Conservation (phyloP, 2,113 vertebrate species). For the Pseudorhombus dupliciocellatus region DNA sequence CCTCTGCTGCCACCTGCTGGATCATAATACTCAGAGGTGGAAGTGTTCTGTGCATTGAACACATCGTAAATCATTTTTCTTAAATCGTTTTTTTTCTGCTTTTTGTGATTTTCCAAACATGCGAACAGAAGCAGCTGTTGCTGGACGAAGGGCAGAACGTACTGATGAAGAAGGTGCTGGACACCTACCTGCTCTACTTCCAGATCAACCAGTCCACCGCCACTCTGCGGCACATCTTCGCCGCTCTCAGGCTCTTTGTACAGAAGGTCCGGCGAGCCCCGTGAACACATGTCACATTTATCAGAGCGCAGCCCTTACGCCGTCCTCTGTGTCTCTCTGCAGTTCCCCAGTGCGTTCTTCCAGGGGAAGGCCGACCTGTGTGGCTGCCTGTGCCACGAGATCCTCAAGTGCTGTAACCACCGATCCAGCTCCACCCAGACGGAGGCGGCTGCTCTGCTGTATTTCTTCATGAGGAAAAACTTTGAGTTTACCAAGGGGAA, state of each 20-base stretch:
- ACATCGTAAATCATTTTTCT: no score
- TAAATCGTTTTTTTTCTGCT: no score
- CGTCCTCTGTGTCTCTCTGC: conserved; percentile 25
- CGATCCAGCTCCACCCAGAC: conserved; percentile 94
- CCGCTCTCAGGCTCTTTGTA: conserved; percentile 91
- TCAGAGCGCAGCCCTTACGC: neutral
- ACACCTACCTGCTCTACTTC: conserved; percentile 95
- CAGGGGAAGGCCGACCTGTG: conserved; percentile 97
- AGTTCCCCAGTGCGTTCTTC: conserved; percentile 96
- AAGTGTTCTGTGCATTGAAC: neutral
- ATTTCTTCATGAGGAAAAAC: conserved; percentile 98
- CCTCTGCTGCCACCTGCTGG: conserved; percentile 61
- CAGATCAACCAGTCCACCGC: conserved; percentile 96
- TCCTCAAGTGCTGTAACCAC: conserved; percentile 98
- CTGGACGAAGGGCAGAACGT: conserved; percentile 93
- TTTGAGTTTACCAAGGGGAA: conserved; percentile 98
- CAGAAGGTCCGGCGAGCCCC: conserved; percentile 84
- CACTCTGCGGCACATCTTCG: conserved; percentile 92
- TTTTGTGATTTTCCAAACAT: neutral
- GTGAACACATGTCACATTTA: neutral
- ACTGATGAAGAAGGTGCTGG: conserved; percentile 96
- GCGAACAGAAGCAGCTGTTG: conserved; percentile 88
- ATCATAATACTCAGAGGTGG: neutral
- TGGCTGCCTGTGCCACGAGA: conserved; percentile 94
- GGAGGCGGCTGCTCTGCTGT: conserved; percentile 93